Evolutionary conservation across 2,888 invertebrate genomes (phyloP).

Genomic region (Phyto melanocephala): DNA sequence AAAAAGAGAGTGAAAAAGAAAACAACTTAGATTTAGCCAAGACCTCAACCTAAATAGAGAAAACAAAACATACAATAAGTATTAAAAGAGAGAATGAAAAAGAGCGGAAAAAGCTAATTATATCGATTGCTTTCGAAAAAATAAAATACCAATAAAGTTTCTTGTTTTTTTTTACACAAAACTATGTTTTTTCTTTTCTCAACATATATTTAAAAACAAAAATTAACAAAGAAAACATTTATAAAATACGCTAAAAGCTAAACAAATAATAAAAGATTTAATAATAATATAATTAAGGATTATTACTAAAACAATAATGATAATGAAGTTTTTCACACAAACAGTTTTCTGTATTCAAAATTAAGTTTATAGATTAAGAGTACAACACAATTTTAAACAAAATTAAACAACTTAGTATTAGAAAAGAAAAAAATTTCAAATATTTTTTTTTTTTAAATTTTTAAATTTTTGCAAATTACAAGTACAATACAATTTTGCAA

Average conservation of each 20-base stretch:
- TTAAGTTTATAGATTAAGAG: constrained; percentile 50
- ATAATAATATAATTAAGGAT: constrained; percentile 54
- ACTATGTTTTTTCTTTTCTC: constrained; percentile 63
- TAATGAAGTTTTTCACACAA: constrained; percentile 24
- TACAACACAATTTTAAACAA: constrained; percentile 51
- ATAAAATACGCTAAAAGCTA: constrained; percentile 58
- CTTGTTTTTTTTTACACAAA: constrained; percentile 64
- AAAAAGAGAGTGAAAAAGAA: neutral
- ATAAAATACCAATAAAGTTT: constrained; percentile 65
- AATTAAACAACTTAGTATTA: constrained; percentile 28
- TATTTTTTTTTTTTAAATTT: neutral
- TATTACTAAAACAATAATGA: constrained; percentile 51
- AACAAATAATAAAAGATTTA: constrained; percentile 58
- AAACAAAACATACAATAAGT: constrained; percentile 5
- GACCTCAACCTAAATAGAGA: constrained; percentile 50
- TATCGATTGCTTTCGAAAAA: constrained; percentile 27
- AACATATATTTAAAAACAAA: constrained; percentile 59
- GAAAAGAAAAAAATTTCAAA: neutral
- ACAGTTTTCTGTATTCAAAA: constrained; percentile 19
- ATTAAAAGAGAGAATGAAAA: constrained; percentile 1
- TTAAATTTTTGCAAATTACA: constrained; percentile 33
- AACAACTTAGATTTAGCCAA: constrained; percentile 29
- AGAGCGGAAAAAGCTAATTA: constrained; percentile 42
- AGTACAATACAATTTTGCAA: constrained; percentile 26
- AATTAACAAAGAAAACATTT: constrained; percentile 64